Conservation (phyloP, 2,113 vertebrate species). For the Dipodomys ordii region DNA sequence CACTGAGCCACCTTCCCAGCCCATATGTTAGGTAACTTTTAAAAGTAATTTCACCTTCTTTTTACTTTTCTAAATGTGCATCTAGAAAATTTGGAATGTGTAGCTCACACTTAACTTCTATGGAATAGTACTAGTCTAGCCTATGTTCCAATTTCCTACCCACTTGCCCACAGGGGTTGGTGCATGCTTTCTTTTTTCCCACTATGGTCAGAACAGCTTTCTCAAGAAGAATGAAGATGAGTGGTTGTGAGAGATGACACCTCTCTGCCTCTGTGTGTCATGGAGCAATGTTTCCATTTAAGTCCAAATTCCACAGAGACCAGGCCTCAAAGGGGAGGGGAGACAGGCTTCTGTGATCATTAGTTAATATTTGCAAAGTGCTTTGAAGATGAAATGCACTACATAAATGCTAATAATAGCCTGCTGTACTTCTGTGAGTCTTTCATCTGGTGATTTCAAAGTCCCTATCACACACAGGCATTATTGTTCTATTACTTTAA, state of each 20-base stretch:
- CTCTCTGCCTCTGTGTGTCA: neutral
- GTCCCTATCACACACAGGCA: constrained; percentile 4
- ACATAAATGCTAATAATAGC: constrained; percentile 67
- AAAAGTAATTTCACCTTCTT: neutral
- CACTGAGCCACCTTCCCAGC: too few relatives aligned
- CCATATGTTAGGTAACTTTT: too few relatives aligned
- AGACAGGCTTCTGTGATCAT: constrained; percentile 47
- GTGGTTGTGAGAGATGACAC: too few relatives aligned
- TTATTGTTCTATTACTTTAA: constrained; percentile 65
- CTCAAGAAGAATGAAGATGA: neutral
- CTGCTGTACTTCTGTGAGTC: neutral
- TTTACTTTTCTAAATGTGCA: neutral
- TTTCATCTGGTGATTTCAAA: constrained; percentile 78
- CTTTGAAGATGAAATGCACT: constrained; percentile 73
- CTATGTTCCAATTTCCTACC: accelerated
- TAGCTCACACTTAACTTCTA: neutral
- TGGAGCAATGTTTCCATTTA: neutral
- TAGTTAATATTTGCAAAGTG: constrained; percentile 75
- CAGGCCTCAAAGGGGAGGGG: neutral
- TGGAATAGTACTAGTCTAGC: neutral
- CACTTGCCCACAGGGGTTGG: too few relatives aligned
- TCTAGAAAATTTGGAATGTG: neutral
- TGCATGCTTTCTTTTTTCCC: too few relatives aligned
- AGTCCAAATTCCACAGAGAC: neutral
- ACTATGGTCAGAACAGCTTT: accelerated